phyloP scores from a whole-genome alignment of 2,888 invertebrate genomes.

The Melanostoma mellinum region DNA sequence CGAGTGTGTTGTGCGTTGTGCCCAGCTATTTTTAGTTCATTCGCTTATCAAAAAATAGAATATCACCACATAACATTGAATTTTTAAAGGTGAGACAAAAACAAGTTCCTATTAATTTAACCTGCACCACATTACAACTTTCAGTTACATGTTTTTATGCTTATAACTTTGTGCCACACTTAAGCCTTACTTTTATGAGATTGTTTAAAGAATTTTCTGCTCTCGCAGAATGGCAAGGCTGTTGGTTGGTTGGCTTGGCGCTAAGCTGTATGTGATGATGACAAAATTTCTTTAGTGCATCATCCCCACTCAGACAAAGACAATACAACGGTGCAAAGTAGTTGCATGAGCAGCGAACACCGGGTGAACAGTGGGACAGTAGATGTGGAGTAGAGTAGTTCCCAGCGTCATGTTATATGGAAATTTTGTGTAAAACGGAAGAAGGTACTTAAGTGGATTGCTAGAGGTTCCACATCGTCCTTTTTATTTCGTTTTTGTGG shows the following conservation, averaged over 20 bases:
- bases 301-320: constrained; percentile 6
- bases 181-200: too few species aligned
- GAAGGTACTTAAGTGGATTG: constrained; percentile 70
- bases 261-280: constrained; percentile 1
- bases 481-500: constrained; percentile 28
- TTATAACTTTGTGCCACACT: too few species aligned
- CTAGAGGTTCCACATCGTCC: constrained; percentile 37
- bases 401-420: constrained; percentile 52
- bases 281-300: constrained; percentile 29
- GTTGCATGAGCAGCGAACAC: background rate
- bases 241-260: background rate
- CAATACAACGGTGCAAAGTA: constrained; percentile 23
- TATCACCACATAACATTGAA: too few species aligned
- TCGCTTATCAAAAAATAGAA: too few species aligned
- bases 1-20: too few species aligned
- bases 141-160: too few species aligned
- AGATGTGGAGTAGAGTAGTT: constrained; percentile 9
- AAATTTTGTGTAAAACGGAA: constrained; percentile 71
- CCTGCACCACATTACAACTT: too few species aligned
- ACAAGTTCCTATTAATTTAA: too few species aligned
- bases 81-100: too few species aligned
- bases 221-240: constrained; percentile 11
- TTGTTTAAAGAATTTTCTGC: background rate
- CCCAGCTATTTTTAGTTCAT: too few species aligned
- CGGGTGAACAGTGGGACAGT: constrained; percentile 3